Base-by-base conservation (phyloP, 1,140 invertebrate species). In the Gryon sp. region DNA sequence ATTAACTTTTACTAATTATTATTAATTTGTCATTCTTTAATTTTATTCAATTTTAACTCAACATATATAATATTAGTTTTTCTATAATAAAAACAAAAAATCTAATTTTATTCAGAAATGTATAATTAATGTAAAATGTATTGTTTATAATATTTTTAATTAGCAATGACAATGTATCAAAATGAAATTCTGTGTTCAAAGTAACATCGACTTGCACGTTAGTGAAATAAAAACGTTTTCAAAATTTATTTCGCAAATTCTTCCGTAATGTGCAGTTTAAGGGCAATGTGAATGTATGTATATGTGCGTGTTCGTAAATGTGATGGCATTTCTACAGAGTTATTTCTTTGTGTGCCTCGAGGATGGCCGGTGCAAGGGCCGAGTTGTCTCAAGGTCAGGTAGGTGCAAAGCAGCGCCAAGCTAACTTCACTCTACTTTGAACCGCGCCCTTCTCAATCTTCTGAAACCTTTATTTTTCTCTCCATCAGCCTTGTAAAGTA, bases 321-420 rank as follows among this genome's bases (percentile, higher is more conserved):
- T 34, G 59, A 14, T 26, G 24, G 38, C 14, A 30, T 59, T 69
- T 59, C 50, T 26, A 57, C 15, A 46, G 72, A 66, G 62, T 45
- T 65, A 76, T 76, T 76, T 62, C 68, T 77, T 72, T 77, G 66
- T 77, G 75, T 59, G 66, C 48, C 52, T 40, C 34, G 68, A 73
- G 73, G 76, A 78, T 75, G 75, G 79, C 62, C 79, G 62, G 76
- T 72, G 72, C 72, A 74, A 74, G 66, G 76, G 69, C 72, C 75
- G 72, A 78, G 52, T 79, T 48, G 80, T 83, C 81, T 83, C 82
- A 83, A 83, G 82, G 82, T 78, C 78, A 76, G 50, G 34, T 59
- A 70, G 76, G 72, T 78, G 78, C 81, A 81, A 83, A 80, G 75
- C 60, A 55, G 38, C 12, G 79, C 78, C 81, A 55, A 72, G 52